Evolutionary conservation across 92 coral and sea anemone genomes (phyloP).

Genomic region (Heteractis magnifica): DNA sequence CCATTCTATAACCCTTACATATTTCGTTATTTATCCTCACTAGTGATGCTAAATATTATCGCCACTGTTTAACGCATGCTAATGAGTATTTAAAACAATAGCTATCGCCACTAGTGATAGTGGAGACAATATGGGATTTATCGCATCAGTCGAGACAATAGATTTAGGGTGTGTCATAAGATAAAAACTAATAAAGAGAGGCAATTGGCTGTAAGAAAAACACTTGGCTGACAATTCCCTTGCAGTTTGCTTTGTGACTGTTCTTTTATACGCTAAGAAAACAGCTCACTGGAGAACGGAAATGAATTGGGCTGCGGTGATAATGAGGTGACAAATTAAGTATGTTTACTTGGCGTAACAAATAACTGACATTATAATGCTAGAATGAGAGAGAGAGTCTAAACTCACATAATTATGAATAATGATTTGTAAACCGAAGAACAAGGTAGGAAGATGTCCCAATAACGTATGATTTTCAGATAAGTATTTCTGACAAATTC

Average conservation of each 20-base stretch:
- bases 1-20: too few species aligned
- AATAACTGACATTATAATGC: neutral
- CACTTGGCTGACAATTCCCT: neutral
- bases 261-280: neutral
- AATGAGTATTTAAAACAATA: neutral
- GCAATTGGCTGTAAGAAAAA: neutral
- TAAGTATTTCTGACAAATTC: too few species aligned
- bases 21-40: too few species aligned
- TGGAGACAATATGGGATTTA: too few species aligned
- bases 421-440: neutral
- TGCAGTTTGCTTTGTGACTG: neutral
- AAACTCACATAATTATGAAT: neutral
- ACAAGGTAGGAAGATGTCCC: neutral
- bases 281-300: neutral
- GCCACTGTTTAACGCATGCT: neutral
- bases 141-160: too few species aligned
- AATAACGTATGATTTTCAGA: too few species aligned
- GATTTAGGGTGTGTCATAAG: too few species aligned
- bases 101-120: too few species aligned
- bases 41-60: too few species aligned
- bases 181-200: neutral
- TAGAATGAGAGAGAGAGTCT: neutral
- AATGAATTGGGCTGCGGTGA: neutral
- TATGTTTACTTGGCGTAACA: neutral
- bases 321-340: slow-evolving; percentile 1